Conservation (phyloP, 2,797 vertebrate genomes). For the Botia kubotai region DNA sequence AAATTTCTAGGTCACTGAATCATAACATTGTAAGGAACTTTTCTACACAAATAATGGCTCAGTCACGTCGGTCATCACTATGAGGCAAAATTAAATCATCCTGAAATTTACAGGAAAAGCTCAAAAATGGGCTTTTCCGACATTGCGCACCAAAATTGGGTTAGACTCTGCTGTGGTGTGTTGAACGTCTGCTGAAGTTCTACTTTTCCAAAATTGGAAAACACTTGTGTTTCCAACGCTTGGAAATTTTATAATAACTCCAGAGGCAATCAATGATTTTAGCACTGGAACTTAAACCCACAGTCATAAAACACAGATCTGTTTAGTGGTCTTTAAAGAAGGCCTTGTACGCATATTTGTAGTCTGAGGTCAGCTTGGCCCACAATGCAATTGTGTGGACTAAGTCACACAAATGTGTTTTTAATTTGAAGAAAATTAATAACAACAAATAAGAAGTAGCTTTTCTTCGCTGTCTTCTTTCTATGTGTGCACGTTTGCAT, state of each 20-base stretch:
- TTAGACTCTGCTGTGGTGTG: not conserved
- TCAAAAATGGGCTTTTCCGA: not conserved
- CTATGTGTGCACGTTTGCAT: not conserved
- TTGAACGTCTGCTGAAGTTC: conserved; percentile 3
- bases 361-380: conserved; percentile 54
- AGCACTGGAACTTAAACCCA: conserved; percentile 29
- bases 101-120: not conserved
- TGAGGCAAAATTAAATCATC: conserved; percentile 8
- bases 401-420: conserved; percentile 55
- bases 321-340: conserved; percentile 38
- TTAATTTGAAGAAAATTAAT: conserved; percentile 61
- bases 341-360: conserved; percentile 39
- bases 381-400: conserved; percentile 20
- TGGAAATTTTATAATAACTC: conserved; percentile 36
- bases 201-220: not conserved
- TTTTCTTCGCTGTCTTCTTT: conserved; percentile 24
- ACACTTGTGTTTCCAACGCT: not conserved
- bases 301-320: conserved; percentile 35
- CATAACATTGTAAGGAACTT: conserved; percentile 9
- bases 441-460: conserved; percentile 1
- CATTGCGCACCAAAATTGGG: not conserved
- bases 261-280: conserved; percentile 21
- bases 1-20: conserved; percentile 38
- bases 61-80: not conserved
- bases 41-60: conserved; percentile 7